A percentile compares a stretch with the other conserved stretches of the same genome.
Evolutionary conservation across 2,113 vertebrate genomes (phyloP).

Genomic region (Ceuthmochares aereus): DNA sequence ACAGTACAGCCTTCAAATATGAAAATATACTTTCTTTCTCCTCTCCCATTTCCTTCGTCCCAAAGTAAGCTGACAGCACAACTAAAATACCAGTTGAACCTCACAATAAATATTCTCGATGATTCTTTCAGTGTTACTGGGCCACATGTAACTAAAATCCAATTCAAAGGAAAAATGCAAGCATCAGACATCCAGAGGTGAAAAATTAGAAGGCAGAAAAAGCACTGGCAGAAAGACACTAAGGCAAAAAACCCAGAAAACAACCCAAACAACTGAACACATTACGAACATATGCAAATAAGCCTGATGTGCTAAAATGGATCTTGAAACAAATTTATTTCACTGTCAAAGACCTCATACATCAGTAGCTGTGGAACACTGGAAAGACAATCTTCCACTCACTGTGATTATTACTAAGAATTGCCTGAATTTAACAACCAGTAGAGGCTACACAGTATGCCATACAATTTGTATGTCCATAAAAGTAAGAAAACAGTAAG

Average conservation of each 20-base stretch:
- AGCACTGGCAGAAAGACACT: not conserved
- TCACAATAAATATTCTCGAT: not conserved
- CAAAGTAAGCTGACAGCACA: not conserved
- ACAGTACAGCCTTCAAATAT: not conserved
- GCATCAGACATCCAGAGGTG: not conserved
- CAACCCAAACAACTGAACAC: rapidly evolving
- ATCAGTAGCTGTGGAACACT: not conserved
- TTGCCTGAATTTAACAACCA: not conserved
- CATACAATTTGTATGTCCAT: rapidly evolving
- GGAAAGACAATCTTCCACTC: not conserved
- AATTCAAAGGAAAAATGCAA: not conserved
- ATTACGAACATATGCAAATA: not conserved
- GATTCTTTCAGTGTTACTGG: not conserved
- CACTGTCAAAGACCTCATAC: not conserved
- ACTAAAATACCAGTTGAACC: not conserved
- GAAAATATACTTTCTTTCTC: not conserved
- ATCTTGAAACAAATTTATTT: not conserved
- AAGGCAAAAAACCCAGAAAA: not conserved
- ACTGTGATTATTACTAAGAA: not conserved
- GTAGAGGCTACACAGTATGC: not conserved
- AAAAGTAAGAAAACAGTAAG: not conserved
- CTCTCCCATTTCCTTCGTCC: not conserved
- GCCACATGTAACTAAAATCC: not conserved
- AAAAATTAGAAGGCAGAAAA: not conserved
- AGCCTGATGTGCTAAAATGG: not conserved